These are phyloP conservation scores for Calephelis nemesis DNA, from an alignment of 1,140 invertebrate genomes.

Conservation along the genomic window DNA sequence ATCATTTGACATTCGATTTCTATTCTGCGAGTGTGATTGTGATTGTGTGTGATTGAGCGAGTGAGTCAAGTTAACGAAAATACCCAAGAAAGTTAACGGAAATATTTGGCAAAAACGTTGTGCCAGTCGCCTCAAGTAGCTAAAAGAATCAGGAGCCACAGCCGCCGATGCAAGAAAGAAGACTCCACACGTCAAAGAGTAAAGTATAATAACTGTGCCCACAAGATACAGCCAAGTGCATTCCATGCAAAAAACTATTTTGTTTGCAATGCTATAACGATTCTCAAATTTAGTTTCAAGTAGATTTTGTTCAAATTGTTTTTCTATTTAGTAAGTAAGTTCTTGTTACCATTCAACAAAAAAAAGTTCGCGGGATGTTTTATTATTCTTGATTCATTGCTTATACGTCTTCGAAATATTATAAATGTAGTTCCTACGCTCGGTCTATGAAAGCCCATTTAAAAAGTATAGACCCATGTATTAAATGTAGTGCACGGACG, in stretches of 20 bases:
- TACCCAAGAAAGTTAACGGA: constrained; percentile 2
- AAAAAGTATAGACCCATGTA: constrained; percentile 22
- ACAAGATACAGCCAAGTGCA: constrained; percentile 19
- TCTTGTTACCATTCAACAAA: constrained; percentile 2
- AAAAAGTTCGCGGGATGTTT: constrained; percentile 6
- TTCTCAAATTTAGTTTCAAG: constrained; percentile 15
- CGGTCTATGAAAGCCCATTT: constrained; percentile 22
- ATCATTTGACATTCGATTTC: too few species aligned
- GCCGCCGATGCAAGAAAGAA: constrained; percentile 19
- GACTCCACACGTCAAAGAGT: neutral
- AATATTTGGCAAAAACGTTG: neutral
- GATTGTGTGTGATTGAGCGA: too few species aligned
- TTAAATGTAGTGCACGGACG: constrained; percentile 22
- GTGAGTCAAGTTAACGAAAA: constrained; percentile 1
- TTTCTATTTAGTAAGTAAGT: constrained; percentile 3
- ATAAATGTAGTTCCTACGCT: constrained; percentile 5
- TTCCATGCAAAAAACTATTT: constrained; percentile 22
- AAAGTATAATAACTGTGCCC: too few species aligned
- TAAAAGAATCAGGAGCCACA: constrained; percentile 10
- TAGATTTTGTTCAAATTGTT: neutral
- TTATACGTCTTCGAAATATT: constrained; percentile 23
- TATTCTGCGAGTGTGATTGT: too few species aligned
- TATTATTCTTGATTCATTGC: constrained; percentile 10
- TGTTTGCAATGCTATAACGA: constrained; percentile 9
- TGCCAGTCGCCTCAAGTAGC: constrained; percentile 3